Base-by-base conservation (phyloP, 2,888 invertebrate species). In the Macroteleia sp. region DNA sequence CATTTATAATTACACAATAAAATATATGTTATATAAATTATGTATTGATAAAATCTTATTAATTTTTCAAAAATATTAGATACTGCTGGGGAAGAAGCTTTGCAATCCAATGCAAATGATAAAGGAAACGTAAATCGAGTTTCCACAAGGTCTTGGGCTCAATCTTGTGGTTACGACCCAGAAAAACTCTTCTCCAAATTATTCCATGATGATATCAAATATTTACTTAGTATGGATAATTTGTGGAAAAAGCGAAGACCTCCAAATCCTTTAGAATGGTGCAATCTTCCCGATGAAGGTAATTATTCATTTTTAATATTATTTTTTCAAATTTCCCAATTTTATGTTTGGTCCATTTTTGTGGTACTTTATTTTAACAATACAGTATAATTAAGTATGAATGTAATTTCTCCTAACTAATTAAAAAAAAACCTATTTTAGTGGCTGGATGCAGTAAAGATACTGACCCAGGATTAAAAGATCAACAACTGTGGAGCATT, bases 121-220 rank as follows among this genome's bases (percentile, higher is more conserved):
- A 91, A 90, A 59, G 94, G 94, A 16, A 93, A 94, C 83, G 89
- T 94, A 9, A 87, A 92, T 70, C 88, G 93, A 50, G 81, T 89
- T 88, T 97, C 94, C 0, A 99, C 99, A 0, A 93, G 97, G 32
- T 92, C 94, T 17, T 99, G 99, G 99, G 99, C 98, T 0, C 95
- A 95, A 74, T 95, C 95, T 9, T 94, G 93, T 36, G 93, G 95
- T 79, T 99, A 98, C 89, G 95, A 98, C 87, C 93, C 97, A 0
- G 94, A 95, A 82, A 96, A 96, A 88, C 91, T 99, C 10, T 99
- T 99, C 87, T 94, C 95, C 36, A 99, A 99, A 92, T 94, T 99
- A 71, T 99, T 99, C 92, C 93, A 94, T 76, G 97, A 98, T 89
- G 99, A 99, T 90, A 98, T 99, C 59, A 95, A 96, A 75, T 99